Conservation (phyloP, 2,888 invertebrate genomes). For the Drosophila quinaria region DNA sequence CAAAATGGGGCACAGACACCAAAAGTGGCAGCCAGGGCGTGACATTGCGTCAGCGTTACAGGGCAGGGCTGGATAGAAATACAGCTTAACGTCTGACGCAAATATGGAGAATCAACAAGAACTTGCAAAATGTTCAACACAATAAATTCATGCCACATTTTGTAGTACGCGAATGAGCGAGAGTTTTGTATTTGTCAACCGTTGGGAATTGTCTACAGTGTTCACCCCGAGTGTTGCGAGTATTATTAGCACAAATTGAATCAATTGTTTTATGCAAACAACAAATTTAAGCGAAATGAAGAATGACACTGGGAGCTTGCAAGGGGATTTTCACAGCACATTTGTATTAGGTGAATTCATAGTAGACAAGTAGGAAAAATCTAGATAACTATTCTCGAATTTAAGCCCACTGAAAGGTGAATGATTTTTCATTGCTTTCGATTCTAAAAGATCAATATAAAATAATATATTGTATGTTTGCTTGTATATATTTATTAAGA, state of each 20-base stretch:
- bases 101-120: slow-evolving; percentile 38
- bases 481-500: no score
- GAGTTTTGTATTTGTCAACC: slow-evolving; percentile 3
- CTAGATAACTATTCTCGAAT: neutral
- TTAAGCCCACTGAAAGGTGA: no score
- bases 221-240: slow-evolving; percentile 7
- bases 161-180: neutral
- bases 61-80: slow-evolving; percentile 11
- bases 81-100: slow-evolving; percentile 29
- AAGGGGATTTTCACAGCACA: neutral
- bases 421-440: no score
- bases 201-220: neutral
- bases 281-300: slow-evolving; percentile 60
- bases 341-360: slow-evolving; percentile 1
- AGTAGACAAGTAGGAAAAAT: neutral
- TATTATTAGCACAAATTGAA: slow-evolving; percentile 70
- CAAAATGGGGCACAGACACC: slow-evolving; percentile 50
- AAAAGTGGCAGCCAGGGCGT: slow-evolving; percentile 65
- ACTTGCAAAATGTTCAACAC: neutral
- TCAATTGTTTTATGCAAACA: slow-evolving; percentile 69
- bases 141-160: slow-evolving; percentile 6
- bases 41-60: slow-evolving; percentile 52
- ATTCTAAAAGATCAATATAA: no score
- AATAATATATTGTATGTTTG: no score
- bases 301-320: slow-evolving; percentile 43